A percentile compares a stretch with the other conserved stretches of the same genome.
Evolutionary conservation across 2,113 vertebrate species (phyloP).

Genomic region (Tretioscincus oriximinensis): DNA sequence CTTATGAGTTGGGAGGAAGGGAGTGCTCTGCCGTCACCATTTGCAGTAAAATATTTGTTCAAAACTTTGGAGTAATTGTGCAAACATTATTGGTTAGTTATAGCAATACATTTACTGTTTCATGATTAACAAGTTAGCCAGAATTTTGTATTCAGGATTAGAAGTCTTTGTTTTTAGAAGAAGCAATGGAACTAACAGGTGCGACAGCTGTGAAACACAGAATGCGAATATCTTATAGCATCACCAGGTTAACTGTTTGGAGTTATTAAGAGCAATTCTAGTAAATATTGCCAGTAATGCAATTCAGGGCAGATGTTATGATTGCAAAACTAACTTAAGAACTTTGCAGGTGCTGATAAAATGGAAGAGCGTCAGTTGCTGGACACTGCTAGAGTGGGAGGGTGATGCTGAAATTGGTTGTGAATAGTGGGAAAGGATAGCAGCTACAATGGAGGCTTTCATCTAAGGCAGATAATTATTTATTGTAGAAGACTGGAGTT

Average conservation of each 20-base stretch:
- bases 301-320: slow-evolving; percentile 39
- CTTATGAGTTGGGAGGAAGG: no score
- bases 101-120: not conserved
- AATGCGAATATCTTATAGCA: not conserved
- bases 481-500: slow-evolving; percentile 22
- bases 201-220: slow-evolving; percentile 19
- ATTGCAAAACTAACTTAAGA: not conserved
- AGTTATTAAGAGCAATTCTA: slow-evolving; percentile 5
- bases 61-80: not conserved
- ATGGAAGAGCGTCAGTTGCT: accelerated
- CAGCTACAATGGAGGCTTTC: slow-evolving; percentile 19
- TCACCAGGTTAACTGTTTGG: not conserved
- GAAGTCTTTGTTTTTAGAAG: accelerated
- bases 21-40: not conserved
- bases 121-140: not conserved
- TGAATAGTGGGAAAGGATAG: slow-evolving; percentile 11
- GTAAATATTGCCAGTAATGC: slow-evolving; percentile 18
- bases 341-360: not conserved
- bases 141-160: not conserved
- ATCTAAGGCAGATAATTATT: slow-evolving; percentile 6
- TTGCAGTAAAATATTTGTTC: not conserved
- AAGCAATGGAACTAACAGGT: not conserved
- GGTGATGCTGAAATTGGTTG: slow-evolving; percentile 1
- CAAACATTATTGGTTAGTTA: not conserved
- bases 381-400: not conserved